Conservation (phyloP, 2,888 invertebrate species). For the Melinaea marsaeus region DNA sequence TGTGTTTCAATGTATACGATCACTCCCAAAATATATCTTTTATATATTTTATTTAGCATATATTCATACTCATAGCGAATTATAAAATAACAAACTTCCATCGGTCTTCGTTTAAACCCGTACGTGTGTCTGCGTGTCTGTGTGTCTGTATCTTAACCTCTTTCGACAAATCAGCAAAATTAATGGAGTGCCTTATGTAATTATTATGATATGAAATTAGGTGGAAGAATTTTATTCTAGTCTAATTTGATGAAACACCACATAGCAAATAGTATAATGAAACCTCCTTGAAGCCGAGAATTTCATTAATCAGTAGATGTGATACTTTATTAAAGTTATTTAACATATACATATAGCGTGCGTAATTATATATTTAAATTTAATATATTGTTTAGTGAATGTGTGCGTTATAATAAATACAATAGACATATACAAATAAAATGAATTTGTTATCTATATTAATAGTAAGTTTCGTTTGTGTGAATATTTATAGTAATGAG, state of each 20-base stretch:
- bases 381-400: slow-evolving; percentile 41
- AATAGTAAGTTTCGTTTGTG: slow-evolving; percentile 35
- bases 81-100: slow-evolving; percentile 51
- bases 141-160: slow-evolving; percentile 60
- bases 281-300: slow-evolving; percentile 64
- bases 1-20: not conserved
- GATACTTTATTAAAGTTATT: slow-evolving; percentile 60
- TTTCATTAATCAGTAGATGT: slow-evolving; percentile 63
- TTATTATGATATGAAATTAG: slow-evolving; percentile 76
- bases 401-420: slow-evolving; percentile 50
- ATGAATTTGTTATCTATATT: slow-evolving; percentile 38
- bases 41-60: not conserved
- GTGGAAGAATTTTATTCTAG: slow-evolving; percentile 76
- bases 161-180: slow-evolving; percentile 73
- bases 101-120: slow-evolving; percentile 63
- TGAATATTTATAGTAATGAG: slow-evolving; percentile 32
- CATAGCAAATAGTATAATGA: slow-evolving; percentile 70
- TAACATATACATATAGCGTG: slow-evolving; percentile 38
- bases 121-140: slow-evolving; percentile 54
- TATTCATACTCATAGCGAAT: slow-evolving; percentile 2
- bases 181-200: slow-evolving; percentile 79
- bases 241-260: slow-evolving; percentile 77
- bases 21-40: not conserved
- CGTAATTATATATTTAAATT: slow-evolving; percentile 31
- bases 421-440: slow-evolving; percentile 39